Conservation (phyloP, 2,888 invertebrate species). For the Dendrolimus houi region DNA sequence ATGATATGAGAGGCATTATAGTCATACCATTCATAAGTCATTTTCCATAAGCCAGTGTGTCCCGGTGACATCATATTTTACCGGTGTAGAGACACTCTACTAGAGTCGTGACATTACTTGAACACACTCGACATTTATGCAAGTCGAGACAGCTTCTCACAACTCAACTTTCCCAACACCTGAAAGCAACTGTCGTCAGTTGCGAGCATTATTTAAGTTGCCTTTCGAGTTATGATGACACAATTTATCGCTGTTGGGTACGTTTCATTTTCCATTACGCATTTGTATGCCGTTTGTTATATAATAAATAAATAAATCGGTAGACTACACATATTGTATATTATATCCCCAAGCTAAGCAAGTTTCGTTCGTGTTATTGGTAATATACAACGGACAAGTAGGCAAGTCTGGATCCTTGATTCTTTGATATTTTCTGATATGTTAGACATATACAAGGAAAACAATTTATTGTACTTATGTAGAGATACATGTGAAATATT, state of each 20-base stretch:
- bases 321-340: too few relatives aligned
- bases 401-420: too few relatives aligned
- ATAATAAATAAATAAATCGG: too few relatives aligned
- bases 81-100: neutral
- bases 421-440: too few relatives aligned
- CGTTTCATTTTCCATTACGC: too few relatives aligned
- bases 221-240: neutral
- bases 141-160: neutral
- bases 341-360: too few relatives aligned
- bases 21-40: slow-evolving; percentile 10
- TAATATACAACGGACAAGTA: too few relatives aligned
- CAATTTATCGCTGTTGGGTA: neutral
- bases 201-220: neutral
- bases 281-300: too few relatives aligned
- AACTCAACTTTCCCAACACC: neutral
- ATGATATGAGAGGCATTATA: slow-evolving; percentile 1
- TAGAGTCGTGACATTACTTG: neutral
- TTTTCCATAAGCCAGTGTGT: neutral
- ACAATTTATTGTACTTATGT: too few relatives aligned
- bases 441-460: neutral
- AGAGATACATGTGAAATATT: too few relatives aligned
- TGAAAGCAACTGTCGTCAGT: neutral
- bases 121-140: neutral
- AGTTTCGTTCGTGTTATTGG: too few relatives aligned
- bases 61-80: neutral